phyloP scores from a whole-genome alignment of 1,140 invertebrate genomes.

The Drosophila erecta region DNA sequence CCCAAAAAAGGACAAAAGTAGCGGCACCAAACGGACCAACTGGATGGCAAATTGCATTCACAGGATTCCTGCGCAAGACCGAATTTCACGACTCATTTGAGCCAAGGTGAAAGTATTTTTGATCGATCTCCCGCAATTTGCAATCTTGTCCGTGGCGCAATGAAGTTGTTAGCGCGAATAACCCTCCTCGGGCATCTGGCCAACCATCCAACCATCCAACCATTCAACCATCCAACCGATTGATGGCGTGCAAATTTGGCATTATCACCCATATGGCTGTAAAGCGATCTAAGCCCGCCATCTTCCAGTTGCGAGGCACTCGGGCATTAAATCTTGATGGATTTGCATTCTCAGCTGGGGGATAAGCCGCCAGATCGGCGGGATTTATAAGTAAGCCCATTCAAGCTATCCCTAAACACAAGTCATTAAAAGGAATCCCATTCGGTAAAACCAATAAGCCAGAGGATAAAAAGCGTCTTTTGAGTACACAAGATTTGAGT shows the following conservation, averaged over 20 bases:
- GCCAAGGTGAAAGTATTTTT: conserved; percentile 48
- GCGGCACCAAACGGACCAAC: conserved; percentile 15
- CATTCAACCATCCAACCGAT: conserved; percentile 13
- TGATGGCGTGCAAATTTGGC: conserved; percentile 43
- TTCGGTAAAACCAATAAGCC: no score
- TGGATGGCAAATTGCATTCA: not conserved
- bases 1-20: conserved; percentile 40
- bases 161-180: conserved; percentile 50
- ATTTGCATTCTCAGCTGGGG: conserved; percentile 20
- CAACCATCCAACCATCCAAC: no score
- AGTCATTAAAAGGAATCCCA: no score
- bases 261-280: conserved; percentile 42
- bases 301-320: conserved; percentile 30
- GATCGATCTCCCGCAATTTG: conserved; percentile 52
- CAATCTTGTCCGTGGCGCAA: conserved; percentile 26
- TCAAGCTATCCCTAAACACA: no score
- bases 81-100: conserved; percentile 70
- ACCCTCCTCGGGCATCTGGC: conserved; percentile 20
- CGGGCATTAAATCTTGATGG: conserved; percentile 28
- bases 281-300: conserved; percentile 31
- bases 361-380: conserved; percentile 22
- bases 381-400: no score
- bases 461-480: no score
- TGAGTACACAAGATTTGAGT: no score
- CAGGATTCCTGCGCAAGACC: conserved; percentile 33